These are phyloP conservation scores for Craseonycteris thonglongyai DNA, from an alignment of 2,113 vertebrate genomes.

Conservation along the genomic window DNA sequence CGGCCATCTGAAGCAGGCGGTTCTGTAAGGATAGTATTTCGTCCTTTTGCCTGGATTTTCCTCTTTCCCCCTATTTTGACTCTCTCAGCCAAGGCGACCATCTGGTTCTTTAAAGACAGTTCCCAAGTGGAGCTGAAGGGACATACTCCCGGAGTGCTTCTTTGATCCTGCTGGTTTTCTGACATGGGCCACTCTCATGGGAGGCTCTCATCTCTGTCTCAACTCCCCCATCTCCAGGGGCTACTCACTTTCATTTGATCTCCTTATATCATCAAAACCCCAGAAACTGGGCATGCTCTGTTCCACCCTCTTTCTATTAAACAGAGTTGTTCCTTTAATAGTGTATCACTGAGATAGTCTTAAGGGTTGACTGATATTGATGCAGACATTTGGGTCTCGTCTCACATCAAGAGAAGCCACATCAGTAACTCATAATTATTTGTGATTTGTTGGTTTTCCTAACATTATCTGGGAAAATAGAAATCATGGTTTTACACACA, in stretches of 20 bases:
- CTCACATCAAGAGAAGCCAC: background rate
- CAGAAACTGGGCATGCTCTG: background rate
- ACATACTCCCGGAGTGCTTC: background rate
- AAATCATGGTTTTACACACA: background rate
- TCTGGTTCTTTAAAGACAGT: conserved; percentile 23
- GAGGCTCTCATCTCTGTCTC: background rate
- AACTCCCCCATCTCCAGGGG: background rate
- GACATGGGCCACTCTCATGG: background rate
- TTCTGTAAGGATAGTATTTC: background rate
- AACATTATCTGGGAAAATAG: background rate
- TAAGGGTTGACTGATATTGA: background rate
- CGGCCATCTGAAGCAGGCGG: background rate
- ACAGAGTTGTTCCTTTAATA: background rate
- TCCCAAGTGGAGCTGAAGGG: background rate
- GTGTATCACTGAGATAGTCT: background rate
- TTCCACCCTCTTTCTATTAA: background rate
- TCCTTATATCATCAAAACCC: background rate
- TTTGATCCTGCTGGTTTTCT: background rate
- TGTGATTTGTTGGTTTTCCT: conserved; percentile 4
- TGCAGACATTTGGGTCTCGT: background rate
- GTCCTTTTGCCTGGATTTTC: background rate
- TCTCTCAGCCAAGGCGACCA: background rate
- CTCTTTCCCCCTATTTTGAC: background rate
- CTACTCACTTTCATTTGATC: background rate
- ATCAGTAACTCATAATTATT: background rate